Base-by-base conservation (phyloP, 2,888 invertebrate species). In the Spicauda simplicius region DNA sequence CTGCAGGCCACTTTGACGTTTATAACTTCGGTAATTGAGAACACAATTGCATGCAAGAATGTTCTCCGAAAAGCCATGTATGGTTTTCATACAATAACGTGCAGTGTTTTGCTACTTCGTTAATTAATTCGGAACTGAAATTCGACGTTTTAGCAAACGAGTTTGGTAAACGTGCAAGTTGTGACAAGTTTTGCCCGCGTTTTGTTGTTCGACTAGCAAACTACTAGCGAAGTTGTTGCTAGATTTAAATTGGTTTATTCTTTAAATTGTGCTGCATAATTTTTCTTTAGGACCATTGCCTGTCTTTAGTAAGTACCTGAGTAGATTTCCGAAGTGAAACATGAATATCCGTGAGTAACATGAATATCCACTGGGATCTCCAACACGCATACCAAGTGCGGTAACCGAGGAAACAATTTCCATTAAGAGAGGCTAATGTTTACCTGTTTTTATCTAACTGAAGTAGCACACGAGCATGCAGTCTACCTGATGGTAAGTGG, bases 111-210 rank as follows among this genome's bases (percentile, higher is more conserved):
- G 77, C 76, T 77, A 74, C 74, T 74, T 70, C 68, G 75, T 77
- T 83, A 80, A 83, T 81, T 82, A 81, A 80, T 82, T 81, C 77
- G 68, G 73, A 73, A 76, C 73, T 75, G 74, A 74, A 73, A 73
- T 79, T 77, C 71, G 70, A 72, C 74, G 76, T 77, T 77, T 77
- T 73, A 73, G 75, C 76, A 76, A 79, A 79, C 77, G 77, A 69
- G 75, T 74, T 77, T 41, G 18, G 65, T 54, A 45, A 66, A 70
- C 71, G 67, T 53, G 67, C 63, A 63, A 64, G 69, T 71, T 73
- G 68, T 60, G 59, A 54, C 66, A 68, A 66, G 60, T 66, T 66
- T 53, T 55, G 66, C 55, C 48, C 48, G 55, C 60, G 18, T 60
- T 60, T 60, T 53, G 58, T 65, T 57, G 52, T 53, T 65, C 25